Conservation (phyloP, 2,888 invertebrate genomes). For the Lomographa bimaculata region DNA sequence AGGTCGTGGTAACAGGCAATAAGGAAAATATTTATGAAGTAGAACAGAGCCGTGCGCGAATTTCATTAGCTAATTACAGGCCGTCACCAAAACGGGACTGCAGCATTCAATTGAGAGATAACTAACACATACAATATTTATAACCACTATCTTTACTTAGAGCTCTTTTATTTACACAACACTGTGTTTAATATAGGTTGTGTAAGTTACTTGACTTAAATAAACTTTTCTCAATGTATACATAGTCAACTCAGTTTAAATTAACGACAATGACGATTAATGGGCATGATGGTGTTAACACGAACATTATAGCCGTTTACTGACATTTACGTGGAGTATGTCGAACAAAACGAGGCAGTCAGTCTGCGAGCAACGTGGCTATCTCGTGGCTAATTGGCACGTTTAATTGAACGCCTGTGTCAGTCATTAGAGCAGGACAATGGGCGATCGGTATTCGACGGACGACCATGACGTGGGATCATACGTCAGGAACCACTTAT, state of each 20-base stretch:
- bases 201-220: too few species aligned
- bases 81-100: conserved; percentile 20
- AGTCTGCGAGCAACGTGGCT: conserved; percentile 50
- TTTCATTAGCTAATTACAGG: conserved; percentile 79
- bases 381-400: conserved; percentile 64
- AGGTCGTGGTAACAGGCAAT: conserved; percentile 80
- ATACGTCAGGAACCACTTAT: conserved; percentile 7
- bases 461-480: conserved; percentile 28
- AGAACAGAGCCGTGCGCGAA: conserved; percentile 62
- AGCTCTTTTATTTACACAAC: too few species aligned
- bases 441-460: conserved; percentile 64
- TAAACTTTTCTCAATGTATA: too few species aligned
- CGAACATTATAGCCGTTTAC: conserved; percentile 10
- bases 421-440: conserved; percentile 69
- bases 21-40: conserved; percentile 80
- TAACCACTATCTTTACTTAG: too few species aligned
- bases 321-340: conserved; percentile 3
- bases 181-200: too few species aligned
- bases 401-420: conserved; percentile 76
- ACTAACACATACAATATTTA: background rate
- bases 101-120: conserved; percentile 12
- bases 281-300: conserved; percentile 9
- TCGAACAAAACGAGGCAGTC: conserved; percentile 30
- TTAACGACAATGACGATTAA: conserved; percentile 1
- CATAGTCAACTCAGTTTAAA: background rate